Base-by-base conservation (phyloP, 2,797 vertebrate species). In the Phrynocephalus vlangalii region DNA sequence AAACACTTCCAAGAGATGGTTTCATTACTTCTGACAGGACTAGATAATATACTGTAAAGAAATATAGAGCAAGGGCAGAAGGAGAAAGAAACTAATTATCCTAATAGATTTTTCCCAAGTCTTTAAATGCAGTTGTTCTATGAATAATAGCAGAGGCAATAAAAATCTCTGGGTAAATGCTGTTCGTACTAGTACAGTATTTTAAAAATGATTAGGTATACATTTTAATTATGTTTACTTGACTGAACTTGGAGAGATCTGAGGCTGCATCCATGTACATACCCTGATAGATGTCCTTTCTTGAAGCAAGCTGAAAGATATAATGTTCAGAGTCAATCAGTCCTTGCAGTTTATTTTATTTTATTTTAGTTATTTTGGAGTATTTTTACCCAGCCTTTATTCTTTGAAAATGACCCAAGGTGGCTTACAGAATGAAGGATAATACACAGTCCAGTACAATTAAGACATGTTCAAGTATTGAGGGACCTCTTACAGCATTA, bases 111-210 rank as follows among this genome's bases (percentile, higher is more conserved):
- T 66, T 73, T n/a, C 38, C 30, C 68, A n/a, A 75, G 77, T 52
- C 60, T 87, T 82, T 87, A 87, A 86, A 87, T 7, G 44, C 56
- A 82, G 70, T 33, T 24, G 20, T 80, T 63, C 50, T 71, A 50
- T 87, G 79, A 87, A 82, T 75, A 87, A 87, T 82, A 67, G 80
- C 38, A 82, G n/a, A 26, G 22, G 56, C 56, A 87, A 82, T 82
- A 87, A 87, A 75, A 82, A 87, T 82, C 71, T 26, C 33, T 73
- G 50, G 52, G 79, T 75, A 80, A 81, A 79, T 73, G 26, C 56
- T 50, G n/a, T 86, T 15, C 30, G 33, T 63, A 81, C 33, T 81
- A 60, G 9, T 81, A 81, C 18, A 60, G 9, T 81, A 81, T 30
- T 72, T 18, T 50, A 26, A 16, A 82, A 82, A 75, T 73, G 63